phyloP scores from a whole-genome alignment of 1,140 invertebrate genomes.

The Archivesica marissinica region DNA sequence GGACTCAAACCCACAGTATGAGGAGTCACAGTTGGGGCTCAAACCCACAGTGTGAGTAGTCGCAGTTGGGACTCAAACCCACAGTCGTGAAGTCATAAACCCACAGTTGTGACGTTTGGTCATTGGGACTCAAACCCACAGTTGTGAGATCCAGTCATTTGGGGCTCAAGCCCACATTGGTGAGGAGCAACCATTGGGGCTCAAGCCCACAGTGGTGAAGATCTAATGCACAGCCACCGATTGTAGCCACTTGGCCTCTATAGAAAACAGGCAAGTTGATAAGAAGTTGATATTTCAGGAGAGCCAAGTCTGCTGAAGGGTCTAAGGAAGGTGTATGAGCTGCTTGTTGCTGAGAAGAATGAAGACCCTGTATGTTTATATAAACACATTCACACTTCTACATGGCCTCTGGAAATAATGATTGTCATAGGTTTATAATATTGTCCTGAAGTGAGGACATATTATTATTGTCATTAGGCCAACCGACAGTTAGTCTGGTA shows the following conservation, averaged over 20 bases:
- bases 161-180: background rate
- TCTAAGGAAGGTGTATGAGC: background rate
- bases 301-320: conserved; percentile 11
- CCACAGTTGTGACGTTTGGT: background rate
- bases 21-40: no score
- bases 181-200: background rate
- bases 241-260: no score
- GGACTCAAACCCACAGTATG: background rate
- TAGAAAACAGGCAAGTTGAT: background rate
- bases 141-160: background rate
- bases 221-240: background rate
- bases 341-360: conserved; percentile 8
- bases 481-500: background rate
- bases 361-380: background rate
- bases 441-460: background rate
- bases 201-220: background rate
- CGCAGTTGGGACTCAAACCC: no score
- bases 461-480: background rate
- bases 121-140: background rate
- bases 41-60: no score
- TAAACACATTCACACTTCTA: background rate
- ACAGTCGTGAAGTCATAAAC: no score
- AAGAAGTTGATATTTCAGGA: background rate
- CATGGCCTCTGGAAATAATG: background rate
- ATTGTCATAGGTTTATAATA: background rate